A percentile compares a stretch with the other conserved stretches of the same genome.
These are phyloP conservation scores for Oreochromis niloticus DNA, from an alignment of 2,113 vertebrate species.

Conservation along the genomic window DNA sequence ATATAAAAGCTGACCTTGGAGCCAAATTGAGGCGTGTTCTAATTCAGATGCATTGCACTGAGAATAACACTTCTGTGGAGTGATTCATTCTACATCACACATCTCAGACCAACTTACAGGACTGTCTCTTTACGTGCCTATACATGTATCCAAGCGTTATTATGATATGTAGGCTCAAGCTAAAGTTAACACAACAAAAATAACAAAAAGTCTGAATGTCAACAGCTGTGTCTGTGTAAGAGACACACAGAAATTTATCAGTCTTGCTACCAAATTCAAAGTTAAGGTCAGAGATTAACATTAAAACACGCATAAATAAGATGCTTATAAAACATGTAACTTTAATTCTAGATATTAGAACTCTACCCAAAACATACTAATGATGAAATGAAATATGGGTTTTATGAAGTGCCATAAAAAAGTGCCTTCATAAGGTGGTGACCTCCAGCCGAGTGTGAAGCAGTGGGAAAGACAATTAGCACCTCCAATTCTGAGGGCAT, in stretches of 20 bases:
- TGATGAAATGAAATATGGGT: not conserved
- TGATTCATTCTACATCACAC: not conserved
- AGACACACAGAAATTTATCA: not conserved
- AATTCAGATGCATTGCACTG: not conserved
- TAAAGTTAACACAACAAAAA: not conserved
- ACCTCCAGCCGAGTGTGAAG: not conserved
- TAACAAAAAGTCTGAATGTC: not conserved
- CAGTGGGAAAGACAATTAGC: not conserved
- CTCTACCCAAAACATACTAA: not conserved
- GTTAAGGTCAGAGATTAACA: not conserved
- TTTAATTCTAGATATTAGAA: not conserved
- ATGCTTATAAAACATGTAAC: not conserved
- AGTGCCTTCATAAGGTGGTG: not conserved
- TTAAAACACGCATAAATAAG: not conserved
- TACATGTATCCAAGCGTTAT: not conserved
- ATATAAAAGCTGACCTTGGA: slow-evolving; percentile 14
- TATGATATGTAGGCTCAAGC: not conserved
- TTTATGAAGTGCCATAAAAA: not conserved
- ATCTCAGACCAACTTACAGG: not conserved
- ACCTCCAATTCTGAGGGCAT: not conserved
- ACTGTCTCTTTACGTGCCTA: fast-evolving
- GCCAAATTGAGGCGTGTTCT: not conserved
- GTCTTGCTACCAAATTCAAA: not conserved
- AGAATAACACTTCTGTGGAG: not conserved
- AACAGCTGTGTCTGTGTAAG: not conserved